Conservation (phyloP, 2,113 vertebrate genomes). For the Symphodus melops region DNA sequence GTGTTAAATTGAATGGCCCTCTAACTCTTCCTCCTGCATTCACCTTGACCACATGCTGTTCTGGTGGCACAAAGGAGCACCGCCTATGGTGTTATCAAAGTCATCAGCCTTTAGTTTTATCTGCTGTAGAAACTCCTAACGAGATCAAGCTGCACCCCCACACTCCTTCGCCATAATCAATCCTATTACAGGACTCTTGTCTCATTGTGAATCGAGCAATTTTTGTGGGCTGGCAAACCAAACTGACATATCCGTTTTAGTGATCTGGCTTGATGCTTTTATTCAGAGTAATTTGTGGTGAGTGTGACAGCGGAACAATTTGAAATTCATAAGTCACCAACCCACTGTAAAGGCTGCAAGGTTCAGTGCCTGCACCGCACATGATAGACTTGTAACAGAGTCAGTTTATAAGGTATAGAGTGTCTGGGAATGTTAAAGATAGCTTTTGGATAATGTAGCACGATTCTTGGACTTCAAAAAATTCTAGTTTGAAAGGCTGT, state of each 20-base stretch:
- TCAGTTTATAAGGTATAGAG: slow-evolving; percentile 21
- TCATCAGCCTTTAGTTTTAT: slow-evolving; percentile 57
- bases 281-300: slow-evolving; percentile 27
- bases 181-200: slow-evolving; percentile 26
- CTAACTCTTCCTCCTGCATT: slow-evolving; percentile 51
- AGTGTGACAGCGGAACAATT: slow-evolving; percentile 4
- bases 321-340: slow-evolving; percentile 37
- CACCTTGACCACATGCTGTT: slow-evolving; percentile 78
- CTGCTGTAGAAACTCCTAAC: slow-evolving; percentile 37
- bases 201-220: slow-evolving; percentile 31
- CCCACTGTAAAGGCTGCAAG: slow-evolving; percentile 6
- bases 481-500: no score
- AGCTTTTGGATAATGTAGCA: not conserved
- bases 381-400: slow-evolving; percentile 18
- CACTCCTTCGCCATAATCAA: slow-evolving; percentile 35
- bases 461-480: no score
- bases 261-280: slow-evolving; percentile 44
- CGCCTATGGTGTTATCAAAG: slow-evolving; percentile 74
- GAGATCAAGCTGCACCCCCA: slow-evolving; percentile 30
- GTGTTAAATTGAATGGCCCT: slow-evolving; percentile 28
- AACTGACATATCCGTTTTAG: slow-evolving; percentile 55
- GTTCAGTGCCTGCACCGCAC: slow-evolving; percentile 24
- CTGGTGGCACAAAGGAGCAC: slow-evolving; percentile 56
- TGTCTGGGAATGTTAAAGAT: slow-evolving; percentile 23
- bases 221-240: slow-evolving; percentile 56